phyloP scores from a whole-genome alignment of 2,113 vertebrate species.

The Isichthys henryi region DNA sequence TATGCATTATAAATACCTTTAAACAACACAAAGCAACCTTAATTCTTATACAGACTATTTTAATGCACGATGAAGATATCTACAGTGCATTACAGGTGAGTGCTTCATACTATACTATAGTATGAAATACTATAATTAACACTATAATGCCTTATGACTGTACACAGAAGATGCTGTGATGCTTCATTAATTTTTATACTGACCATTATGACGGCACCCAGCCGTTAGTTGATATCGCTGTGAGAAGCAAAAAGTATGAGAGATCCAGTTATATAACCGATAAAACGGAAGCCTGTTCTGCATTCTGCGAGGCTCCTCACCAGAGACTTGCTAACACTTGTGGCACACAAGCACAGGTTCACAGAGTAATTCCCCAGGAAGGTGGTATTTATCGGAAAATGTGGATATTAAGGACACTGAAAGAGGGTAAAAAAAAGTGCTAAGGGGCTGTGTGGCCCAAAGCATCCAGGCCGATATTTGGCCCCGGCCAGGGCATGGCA shows the following conservation, averaged over 20 bases:
- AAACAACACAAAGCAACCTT: not conserved
- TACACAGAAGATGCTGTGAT: not conserved
- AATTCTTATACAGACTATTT: not conserved
- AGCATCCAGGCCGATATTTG: not conserved
- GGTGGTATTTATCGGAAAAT: not conserved
- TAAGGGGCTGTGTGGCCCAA: not conserved
- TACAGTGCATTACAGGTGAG: not conserved
- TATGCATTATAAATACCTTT: not conserved
- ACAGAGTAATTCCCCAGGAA: not conserved
- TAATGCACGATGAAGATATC: not conserved
- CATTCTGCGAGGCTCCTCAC: not conserved
- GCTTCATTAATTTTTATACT: not conserved
- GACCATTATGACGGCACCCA: not conserved
- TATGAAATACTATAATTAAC: not conserved
- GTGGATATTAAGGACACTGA: not conserved
- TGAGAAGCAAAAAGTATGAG: not conserved
- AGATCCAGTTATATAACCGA: not conserved
- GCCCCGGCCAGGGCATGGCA: not conserved
- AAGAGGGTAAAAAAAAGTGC: not conserved
- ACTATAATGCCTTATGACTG: not conserved
- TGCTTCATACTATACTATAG: too few relatives aligned
- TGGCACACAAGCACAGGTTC: not conserved
- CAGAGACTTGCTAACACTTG: not conserved
- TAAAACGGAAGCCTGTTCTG: not conserved
- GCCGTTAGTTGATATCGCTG: not conserved